phyloP scores from a whole-genome alignment of 2,888 invertebrate species.

The Dorcus hopei region DNA sequence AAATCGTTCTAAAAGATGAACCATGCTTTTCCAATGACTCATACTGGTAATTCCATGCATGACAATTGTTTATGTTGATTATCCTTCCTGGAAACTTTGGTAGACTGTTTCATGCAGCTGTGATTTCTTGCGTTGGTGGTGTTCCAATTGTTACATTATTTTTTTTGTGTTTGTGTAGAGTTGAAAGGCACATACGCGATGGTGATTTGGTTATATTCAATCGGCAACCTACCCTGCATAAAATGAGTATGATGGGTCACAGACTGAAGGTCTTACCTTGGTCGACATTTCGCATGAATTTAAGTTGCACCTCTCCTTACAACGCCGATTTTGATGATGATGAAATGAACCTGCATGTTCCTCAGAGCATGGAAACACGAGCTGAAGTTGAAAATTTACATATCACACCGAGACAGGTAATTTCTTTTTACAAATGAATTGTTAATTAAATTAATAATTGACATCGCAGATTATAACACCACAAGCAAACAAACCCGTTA shows the following conservation, averaged over 20 bases:
- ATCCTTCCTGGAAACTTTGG: too few species aligned
- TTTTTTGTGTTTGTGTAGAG: constrained; percentile 49
- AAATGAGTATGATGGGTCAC: constrained; percentile 99
- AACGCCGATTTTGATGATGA: constrained; percentile 99
- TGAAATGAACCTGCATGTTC: constrained; percentile 99
- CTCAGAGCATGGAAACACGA: constrained; percentile 97
- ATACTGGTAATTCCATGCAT: too few species aligned
- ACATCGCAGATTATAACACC: constrained; percentile 82
- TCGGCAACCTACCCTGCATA: constrained; percentile 98
- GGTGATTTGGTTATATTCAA: constrained; percentile 99
- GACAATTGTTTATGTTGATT: too few species aligned
- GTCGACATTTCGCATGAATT: constrained; percentile 99
- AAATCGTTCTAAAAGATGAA: too few species aligned
- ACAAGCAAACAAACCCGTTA: constrained; percentile 98
- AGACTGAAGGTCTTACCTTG: constrained; percentile 95
- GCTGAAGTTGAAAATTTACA: constrained; percentile 98
- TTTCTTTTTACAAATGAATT: not conserved
- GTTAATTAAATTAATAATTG: not conserved
- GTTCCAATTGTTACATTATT: too few species aligned
- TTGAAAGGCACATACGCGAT: constrained; percentile 96
- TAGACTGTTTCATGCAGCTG: too few species aligned
- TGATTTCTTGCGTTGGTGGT: too few species aligned
- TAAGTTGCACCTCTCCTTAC: constrained; percentile 97
- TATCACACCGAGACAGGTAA: constrained; percentile 84
- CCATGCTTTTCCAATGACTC: too few species aligned